These are phyloP conservation scores for Muscicapa comitata DNA, from an alignment of 2,797 vertebrate genomes.

Conservation along the genomic window DNA sequence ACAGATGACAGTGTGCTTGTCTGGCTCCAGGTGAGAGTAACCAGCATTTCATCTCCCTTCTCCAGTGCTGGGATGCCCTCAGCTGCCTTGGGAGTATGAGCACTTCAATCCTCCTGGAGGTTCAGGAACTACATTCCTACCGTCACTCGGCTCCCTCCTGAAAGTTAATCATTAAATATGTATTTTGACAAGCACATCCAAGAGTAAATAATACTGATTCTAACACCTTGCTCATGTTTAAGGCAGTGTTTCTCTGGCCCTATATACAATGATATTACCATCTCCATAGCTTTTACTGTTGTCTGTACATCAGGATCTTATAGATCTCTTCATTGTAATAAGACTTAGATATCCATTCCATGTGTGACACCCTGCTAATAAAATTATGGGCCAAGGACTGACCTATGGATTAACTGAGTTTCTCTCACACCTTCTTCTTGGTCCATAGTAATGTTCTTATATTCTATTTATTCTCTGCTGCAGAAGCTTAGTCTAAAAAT, in stretches of 20 bases:
- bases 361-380: not conserved
- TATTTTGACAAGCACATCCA: not conserved
- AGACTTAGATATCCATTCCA: not conserved
- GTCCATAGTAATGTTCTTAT: not conserved
- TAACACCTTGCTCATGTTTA: not conserved
- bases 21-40: not conserved
- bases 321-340: not conserved
- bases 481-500: not conserved
- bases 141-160: fast-evolving
- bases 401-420: not conserved
- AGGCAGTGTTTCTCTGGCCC: not conserved
- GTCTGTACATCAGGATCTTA: not conserved
- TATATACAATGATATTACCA: not conserved
- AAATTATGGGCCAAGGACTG: not conserved
- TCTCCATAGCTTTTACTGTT: not conserved
- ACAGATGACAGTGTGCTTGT: not conserved
- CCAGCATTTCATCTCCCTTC: not conserved
- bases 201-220: not conserved
- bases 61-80: not conserved
- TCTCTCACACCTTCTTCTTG: not conserved
- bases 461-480: not conserved
- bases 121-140: not conserved
- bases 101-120: not conserved
- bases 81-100: not conserved
- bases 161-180: not conserved